Evolutionary conservation across 2,797 vertebrate genomes (phyloP).

Genomic region (Ctenosaura bakeri): DNA sequence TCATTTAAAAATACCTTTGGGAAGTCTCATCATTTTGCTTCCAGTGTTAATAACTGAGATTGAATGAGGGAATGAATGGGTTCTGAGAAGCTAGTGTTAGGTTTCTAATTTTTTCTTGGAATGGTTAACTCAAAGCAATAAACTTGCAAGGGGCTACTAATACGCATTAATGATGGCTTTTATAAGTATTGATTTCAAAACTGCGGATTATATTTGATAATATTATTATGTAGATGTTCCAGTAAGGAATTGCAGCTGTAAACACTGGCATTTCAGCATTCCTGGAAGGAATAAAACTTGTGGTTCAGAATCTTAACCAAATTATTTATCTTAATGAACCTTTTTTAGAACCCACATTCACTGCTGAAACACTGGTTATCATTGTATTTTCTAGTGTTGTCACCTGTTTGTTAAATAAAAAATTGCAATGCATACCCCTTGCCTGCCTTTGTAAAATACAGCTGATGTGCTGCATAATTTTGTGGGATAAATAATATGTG

Average conservation of each 20-base stretch:
- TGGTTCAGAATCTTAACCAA: constrained; percentile 66
- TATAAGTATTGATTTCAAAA: constrained; percentile 77
- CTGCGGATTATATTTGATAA: constrained; percentile 79
- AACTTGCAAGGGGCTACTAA: constrained; percentile 74
- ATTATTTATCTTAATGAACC: constrained; percentile 68
- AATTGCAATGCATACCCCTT: constrained; percentile 62
- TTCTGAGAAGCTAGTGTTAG: constrained; percentile 66
- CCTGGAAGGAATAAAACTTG: constrained; percentile 74
- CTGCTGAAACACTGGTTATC: constrained; percentile 81
- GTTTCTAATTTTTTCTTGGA: constrained; percentile 75
- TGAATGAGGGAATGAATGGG: constrained; percentile 60
- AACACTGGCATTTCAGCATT: constrained; percentile 79
- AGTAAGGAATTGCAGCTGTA: constrained; percentile 73
- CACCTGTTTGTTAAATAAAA: constrained; percentile 83
- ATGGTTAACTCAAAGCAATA: constrained; percentile 79
- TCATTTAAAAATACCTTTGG: constrained; percentile 76
- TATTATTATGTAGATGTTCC: constrained; percentile 70
- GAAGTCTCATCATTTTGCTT: constrained; percentile 73
- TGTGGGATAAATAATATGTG: neutral
- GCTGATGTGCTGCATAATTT: neutral
- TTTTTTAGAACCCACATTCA: constrained; percentile 79
- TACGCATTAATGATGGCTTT: constrained; percentile 72
- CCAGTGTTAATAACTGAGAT: constrained; percentile 76
- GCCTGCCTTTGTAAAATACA: constrained; percentile 44
- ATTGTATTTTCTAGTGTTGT: constrained; percentile 84